Base-by-base conservation (phyloP, 1,140 invertebrate species). In the Drosophila kanapiae region DNA sequence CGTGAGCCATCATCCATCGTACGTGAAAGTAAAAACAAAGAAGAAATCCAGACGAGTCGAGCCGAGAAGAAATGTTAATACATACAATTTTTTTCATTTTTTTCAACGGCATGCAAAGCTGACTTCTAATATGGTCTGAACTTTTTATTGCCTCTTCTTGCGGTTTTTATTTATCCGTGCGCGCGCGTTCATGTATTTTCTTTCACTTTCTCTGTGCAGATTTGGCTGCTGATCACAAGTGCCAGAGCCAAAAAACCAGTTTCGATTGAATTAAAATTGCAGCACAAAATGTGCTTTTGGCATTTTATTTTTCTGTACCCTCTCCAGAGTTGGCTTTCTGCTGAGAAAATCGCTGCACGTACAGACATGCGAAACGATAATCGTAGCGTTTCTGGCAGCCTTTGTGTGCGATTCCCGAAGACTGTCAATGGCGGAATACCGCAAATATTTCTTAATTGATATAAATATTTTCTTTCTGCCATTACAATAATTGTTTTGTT, bases 131-230 rank as follows among this genome's bases (percentile, higher is more conserved):
- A 84, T 87, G 84, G 84, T 83, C 85, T 84, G 84, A 87, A 88
- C 84, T 87, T 87, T 87, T 87, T 88, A 87, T 87, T 69, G 64
- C 83, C 80, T 68, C 79, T 87, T 82, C 78, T 76, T 14, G 67
- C 68, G 35, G 57, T 82, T 80, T 76, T 75, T 49, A 63, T 57
- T 64, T 69, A 74, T 38, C 53, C 65, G 51, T 37, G 42, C 62
- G 54, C 58, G 33, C 51, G 27, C 48, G 48, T 33, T 33, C 48
- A 68, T 64, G 68, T 81, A 78, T 90, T 88, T 88, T 90, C 82
- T 72, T 88, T 88, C 85, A 88, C 85, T 88, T 88, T 88, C 85
- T 88, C 85, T 82, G 80, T 88, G 84, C 84, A 90, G 80, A 87
- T 83, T 81, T 86, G 72, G 62, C 87, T 62, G 84, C 77, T 88